These are phyloP conservation scores for Aleiodes leptofemur DNA, from an alignment of 2,888 invertebrate species.

Conservation along the genomic window DNA sequence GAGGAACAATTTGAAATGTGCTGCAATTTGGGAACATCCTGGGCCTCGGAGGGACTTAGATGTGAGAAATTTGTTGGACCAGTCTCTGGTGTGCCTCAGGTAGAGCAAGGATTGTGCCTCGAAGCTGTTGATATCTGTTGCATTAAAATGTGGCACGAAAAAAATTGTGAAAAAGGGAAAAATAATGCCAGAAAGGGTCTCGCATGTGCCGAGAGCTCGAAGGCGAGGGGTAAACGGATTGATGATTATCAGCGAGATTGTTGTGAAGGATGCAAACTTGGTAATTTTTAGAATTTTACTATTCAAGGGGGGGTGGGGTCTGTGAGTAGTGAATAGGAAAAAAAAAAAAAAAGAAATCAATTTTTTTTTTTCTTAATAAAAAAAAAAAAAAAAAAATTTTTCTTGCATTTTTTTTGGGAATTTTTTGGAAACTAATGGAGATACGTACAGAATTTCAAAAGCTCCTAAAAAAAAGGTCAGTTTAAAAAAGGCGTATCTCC, in stretches of 20 bases:
- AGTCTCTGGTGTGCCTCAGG: constrained; percentile 77
- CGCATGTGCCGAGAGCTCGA: constrained; percentile 65
- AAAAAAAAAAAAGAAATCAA: background rate
- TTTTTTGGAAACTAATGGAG: no score
- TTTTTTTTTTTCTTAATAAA: background rate
- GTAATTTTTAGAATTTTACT: constrained; percentile 53
- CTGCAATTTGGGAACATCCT: constrained; percentile 77
- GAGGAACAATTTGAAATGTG: constrained; percentile 73
- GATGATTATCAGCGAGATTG: constrained; percentile 71
- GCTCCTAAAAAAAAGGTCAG: no score
- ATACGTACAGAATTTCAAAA: no score
- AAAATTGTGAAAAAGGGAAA: constrained; percentile 77
- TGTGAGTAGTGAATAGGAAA: no score
- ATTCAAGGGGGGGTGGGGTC: no score
- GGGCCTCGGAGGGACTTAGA: constrained; percentile 75
- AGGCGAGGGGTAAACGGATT: constrained; percentile 51
- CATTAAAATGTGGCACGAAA: constrained; percentile 73
- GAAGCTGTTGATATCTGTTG: constrained; percentile 83
- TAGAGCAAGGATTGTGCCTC: constrained; percentile 80
- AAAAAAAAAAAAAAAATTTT: no score
- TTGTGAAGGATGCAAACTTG: constrained; percentile 72
- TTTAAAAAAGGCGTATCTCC: no score
- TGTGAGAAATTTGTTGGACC: constrained; percentile 77
- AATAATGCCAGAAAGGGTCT: constrained; percentile 75
- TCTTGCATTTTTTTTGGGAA: no score